Base-by-base conservation (phyloP, 2,888 invertebrate species). In the Geotrupes spiniger region DNA sequence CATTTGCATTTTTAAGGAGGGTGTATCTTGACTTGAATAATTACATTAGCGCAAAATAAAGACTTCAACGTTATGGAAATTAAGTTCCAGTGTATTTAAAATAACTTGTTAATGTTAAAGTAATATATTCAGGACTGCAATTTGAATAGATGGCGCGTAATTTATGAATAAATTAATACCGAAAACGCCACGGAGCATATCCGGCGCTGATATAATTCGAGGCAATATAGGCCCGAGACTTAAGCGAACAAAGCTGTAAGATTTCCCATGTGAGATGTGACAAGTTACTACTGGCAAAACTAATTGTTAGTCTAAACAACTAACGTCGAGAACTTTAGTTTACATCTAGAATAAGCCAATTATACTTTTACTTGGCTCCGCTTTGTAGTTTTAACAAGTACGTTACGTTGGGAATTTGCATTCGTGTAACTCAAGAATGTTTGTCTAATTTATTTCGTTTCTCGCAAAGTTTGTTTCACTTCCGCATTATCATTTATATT, bases 211-310 rank as follows among this genome's bases (percentile, higher is more conserved):
- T 33, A 10, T 33, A 33, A 33, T 33, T 33, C 14, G 14, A 33
- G 33, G 14, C 33, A n/a, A n/a, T n/a, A n/a, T n/a, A n/a, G n/a
- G n/a, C 33, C 33, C 33, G 4, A 21, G 12, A 3, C 33, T 33
- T 33, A 12, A 10, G 10, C 14, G 33, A 33, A 14, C 33, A 33
- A 14, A 33, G 12, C 33, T 10, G 31, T 58, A 61, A 64, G 65
- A 66, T 67, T 66, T 66, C 66, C 66, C 66, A 44, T 52, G 64
- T 58, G 65, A 63, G 57, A 63, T 60, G 59, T 60, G 65, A 65
- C 65, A 63, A 62, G 31, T 43, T 49, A 43, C 36, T 41, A 31
- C 27, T 21, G 14, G 15, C 21, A 15, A 36, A 36, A 41, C 46
- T 46, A 46, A 46, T 46, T 46, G 46, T 46, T 46, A 46, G 46